A percentile compares a stretch with the other conserved stretches of the same genome.
Conservation (phyloP, 2,888 invertebrate genomes). For the Eilema caniola region DNA sequence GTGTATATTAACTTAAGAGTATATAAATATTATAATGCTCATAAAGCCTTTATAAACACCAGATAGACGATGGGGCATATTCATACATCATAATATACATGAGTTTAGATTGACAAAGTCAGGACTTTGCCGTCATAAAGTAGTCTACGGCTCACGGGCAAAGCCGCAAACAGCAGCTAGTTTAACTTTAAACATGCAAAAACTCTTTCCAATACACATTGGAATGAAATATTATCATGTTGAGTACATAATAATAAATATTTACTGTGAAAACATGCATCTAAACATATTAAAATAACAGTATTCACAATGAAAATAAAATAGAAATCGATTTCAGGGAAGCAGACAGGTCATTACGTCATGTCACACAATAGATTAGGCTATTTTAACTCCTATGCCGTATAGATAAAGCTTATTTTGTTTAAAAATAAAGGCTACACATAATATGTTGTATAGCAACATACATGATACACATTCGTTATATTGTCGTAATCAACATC, state of each 20-base stretch:
- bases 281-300: neutral
- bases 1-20: too few relatives aligned
- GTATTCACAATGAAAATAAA: neutral
- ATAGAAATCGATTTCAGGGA: neutral
- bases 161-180: neutral
- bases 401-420: neutral
- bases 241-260: neutral
- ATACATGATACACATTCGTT: neutral
- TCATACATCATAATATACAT: neutral
- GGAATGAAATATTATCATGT: neutral
- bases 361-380: neutral
- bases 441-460: neutral
- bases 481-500: constrained; percentile 7
- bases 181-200: neutral
- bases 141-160: neutral
- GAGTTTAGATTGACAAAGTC: too few relatives aligned
- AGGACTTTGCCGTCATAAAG: neutral
- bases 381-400: neutral
- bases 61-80: too few relatives aligned
- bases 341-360: neutral
- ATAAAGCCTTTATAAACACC: too few relatives aligned
- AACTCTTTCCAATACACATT: too few relatives aligned
- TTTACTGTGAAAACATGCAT: neutral
- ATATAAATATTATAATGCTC: too few relatives aligned
- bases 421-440: neutral